Evolutionary conservation across 2,888 invertebrate genomes (phyloP).

Genomic region (Villa cingulata): DNA sequence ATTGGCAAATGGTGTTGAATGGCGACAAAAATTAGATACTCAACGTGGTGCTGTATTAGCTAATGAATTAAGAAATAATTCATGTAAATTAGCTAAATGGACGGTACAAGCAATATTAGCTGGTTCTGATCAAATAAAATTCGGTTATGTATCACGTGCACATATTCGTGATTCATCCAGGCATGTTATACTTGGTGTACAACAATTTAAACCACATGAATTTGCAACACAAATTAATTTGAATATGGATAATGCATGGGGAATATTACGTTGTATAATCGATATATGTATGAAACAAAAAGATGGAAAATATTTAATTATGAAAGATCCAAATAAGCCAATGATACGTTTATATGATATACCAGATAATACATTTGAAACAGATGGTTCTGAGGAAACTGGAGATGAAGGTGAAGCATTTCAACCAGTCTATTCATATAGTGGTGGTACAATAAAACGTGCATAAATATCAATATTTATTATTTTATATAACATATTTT

Average conservation of each 20-base stretch:
- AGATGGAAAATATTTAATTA: constrained; percentile 91
- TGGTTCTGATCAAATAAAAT: constrained; percentile 94
- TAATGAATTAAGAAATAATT: constrained; percentile 95
- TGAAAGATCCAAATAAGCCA: constrained; percentile 99
- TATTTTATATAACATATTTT: too few species aligned
- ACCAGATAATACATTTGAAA: constrained; percentile 96
- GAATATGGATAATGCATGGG: constrained; percentile 99
- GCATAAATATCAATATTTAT: too few species aligned
- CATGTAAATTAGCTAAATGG: constrained; percentile 99
- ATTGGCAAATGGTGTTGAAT: constrained; percentile 90
- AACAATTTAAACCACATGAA: constrained; percentile 96
- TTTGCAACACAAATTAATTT: constrained; percentile 97
- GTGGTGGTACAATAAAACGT: constrained; percentile 9
- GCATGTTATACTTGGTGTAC: constrained; percentile 92
- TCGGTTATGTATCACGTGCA: constrained; percentile 96
- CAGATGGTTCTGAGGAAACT: constrained; percentile 71
- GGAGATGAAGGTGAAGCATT: constrained; percentile 36
- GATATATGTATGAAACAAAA: constrained; percentile 95
- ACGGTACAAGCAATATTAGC: constrained; percentile 89
- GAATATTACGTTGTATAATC: constrained; percentile 89
- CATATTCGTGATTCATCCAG: constrained; percentile 88
- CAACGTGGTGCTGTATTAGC: constrained; percentile 97
- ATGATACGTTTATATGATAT: constrained; percentile 95
- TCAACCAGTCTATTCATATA: constrained; percentile 31
- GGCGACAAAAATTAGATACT: constrained; percentile 94